A percentile compares a stretch with the other conserved stretches of the same genome.
Evolutionary conservation across 2,888 invertebrate species (phyloP).

Genomic region (Eueremaeus valkanovi): DNA sequence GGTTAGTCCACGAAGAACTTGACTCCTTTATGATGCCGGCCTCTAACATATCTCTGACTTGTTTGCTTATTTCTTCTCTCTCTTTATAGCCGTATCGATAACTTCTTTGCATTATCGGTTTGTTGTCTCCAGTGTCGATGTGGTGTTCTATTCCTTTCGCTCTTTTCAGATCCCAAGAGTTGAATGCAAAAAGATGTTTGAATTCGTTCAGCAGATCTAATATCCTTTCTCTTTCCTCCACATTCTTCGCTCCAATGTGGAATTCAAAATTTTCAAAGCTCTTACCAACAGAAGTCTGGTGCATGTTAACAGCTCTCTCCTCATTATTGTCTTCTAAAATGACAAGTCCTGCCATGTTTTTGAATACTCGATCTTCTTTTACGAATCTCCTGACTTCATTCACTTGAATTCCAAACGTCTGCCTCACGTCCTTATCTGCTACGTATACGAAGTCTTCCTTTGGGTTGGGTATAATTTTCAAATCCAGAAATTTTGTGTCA

Average conservation of each 20-base stretch:
- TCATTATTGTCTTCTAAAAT: no score
- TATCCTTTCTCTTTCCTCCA: neutral
- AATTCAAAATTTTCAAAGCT: neutral
- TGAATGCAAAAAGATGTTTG: neutral
- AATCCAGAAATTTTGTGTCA: no score
- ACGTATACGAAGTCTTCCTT: no score
- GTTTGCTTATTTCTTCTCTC: neutral
- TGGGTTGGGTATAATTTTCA: no score
- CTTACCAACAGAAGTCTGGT: no score
- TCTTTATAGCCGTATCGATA: neutral
- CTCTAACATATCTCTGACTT: neutral
- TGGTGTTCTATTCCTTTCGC: neutral
- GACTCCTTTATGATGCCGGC: neutral
- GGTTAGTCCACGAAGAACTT: neutral
- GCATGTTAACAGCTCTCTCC: no score
- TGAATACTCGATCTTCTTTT: no score
- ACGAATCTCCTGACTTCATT: no score
- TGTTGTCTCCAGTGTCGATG: neutral
- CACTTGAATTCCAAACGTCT: no score
- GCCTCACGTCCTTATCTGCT: no score
- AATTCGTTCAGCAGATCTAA: neutral
- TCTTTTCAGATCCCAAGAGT: neutral
- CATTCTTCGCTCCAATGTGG: neutral
- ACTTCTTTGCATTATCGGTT: neutral
- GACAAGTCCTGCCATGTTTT: no score